These are phyloP conservation scores for Manduca sexta DNA, from an alignment of 1,140 invertebrate genomes.

Conservation along the genomic window DNA sequence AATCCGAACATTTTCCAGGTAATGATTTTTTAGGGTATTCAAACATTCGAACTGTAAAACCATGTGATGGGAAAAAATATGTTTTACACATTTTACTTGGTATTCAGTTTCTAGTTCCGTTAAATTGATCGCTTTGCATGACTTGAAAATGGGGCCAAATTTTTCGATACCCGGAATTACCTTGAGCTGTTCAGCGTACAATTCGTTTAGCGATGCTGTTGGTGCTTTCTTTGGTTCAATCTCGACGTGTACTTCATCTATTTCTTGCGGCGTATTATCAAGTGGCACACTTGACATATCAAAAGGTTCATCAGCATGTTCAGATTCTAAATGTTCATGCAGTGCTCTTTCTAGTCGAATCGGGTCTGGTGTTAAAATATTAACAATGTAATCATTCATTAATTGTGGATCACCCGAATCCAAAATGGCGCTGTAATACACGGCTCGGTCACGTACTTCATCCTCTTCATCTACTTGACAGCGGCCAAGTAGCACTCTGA, in stretches of 20 bases:
- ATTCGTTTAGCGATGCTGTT: conserved; percentile 85
- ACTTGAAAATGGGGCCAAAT: conserved; percentile 89
- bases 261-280: conserved; percentile 65
- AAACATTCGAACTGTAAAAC: conserved; percentile 96
- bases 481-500: conserved; percentile 86
- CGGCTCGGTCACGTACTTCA: conserved; percentile 97
- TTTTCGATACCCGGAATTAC: conserved; percentile 81
- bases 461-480: conserved; percentile 98
- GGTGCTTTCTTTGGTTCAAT: conserved; percentile 57
- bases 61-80: conserved; percentile 88
- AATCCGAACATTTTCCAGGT: conserved; percentile 93
- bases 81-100: conserved; percentile 95
- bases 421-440: conserved; percentile 93
- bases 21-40: conserved; percentile 95
- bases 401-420: conserved; percentile 76
- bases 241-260: conserved; percentile 71
- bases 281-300: conserved; percentile 92
- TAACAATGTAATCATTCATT: conserved; percentile 88
- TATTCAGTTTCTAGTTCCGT: conserved; percentile 99
- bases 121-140: conserved; percentile 90
- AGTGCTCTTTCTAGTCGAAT: conserved; percentile 90
- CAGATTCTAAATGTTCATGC: conserved; percentile 81
- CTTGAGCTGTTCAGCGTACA: conserved; percentile 87
- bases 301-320: conserved; percentile 81
- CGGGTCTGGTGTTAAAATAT: conserved; percentile 82